phyloP scores from a whole-genome alignment of 2,888 invertebrate species.

The Leucophenga maculata region DNA sequence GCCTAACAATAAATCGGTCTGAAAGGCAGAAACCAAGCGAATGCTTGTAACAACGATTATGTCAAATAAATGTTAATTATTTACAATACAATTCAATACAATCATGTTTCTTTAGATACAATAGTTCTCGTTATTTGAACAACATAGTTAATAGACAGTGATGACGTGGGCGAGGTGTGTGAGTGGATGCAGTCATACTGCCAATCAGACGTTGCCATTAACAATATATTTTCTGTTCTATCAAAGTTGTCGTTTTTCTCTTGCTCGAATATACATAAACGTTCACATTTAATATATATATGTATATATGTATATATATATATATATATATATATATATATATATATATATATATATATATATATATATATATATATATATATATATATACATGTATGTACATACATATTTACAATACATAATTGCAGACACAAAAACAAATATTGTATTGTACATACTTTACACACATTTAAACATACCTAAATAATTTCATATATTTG shows the following conservation, averaged over 20 bases:
- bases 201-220: conserved; percentile 7
- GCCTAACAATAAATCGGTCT: too few species aligned
- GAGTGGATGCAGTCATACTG: background rate
- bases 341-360: background rate
- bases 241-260: conserved; percentile 4
- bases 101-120: too few species aligned
- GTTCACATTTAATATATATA: background rate
- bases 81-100: too few species aligned
- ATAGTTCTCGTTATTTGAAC: too few species aligned
- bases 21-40: too few species aligned
- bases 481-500: background rate
- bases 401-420: too few species aligned
- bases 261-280: background rate
- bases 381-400: background rate
- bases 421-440: too few species aligned
- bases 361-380: conserved; percentile 1
- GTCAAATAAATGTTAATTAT: too few species aligned
- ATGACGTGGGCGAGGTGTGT: too few species aligned
- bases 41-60: too few species aligned
- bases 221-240: background rate
- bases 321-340: background rate
- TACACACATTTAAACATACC: background rate
- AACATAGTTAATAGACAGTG: too few species aligned
- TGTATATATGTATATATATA: background rate
- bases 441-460: too few species aligned